Conservation (phyloP, 2,113 vertebrate genomes). For the Plectropomus leopardus region DNA sequence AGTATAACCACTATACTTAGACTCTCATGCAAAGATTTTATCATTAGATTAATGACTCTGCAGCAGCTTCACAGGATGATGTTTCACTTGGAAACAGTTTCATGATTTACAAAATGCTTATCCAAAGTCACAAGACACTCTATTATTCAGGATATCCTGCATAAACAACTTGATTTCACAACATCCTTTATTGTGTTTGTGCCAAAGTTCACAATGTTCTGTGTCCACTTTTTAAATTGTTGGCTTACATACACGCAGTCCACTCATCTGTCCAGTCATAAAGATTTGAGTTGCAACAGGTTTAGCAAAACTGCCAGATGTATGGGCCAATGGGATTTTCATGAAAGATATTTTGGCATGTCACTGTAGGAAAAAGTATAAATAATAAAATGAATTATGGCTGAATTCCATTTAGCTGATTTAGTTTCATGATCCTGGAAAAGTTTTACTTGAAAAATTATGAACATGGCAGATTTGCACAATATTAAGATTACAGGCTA, state of each 20-base stretch:
- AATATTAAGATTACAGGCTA: too few relatives aligned
- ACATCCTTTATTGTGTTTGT: constrained; percentile 34
- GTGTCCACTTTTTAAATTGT: background rate
- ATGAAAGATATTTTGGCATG: too few relatives aligned
- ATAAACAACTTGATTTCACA: constrained; percentile 29
- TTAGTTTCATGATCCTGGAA: too few relatives aligned
- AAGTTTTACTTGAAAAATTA: too few relatives aligned
- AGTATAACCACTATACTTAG: background rate
- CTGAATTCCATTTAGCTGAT: too few relatives aligned
- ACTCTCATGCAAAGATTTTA: rapidly evolving
- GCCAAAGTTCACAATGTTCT: background rate
- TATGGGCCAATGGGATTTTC: too few relatives aligned
- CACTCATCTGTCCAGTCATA: too few relatives aligned
- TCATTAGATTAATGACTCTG: background rate
- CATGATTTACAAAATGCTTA: background rate
- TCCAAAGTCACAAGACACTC: constrained; percentile 13
- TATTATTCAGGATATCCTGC: constrained; percentile 47
- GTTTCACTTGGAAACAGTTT: background rate
- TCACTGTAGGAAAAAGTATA: too few relatives aligned
- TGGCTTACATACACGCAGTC: background rate
- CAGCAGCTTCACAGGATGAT: background rate
- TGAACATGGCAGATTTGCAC: too few relatives aligned
- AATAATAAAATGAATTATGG: too few relatives aligned
- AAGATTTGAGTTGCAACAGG: too few relatives aligned
- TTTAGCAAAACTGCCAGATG: too few relatives aligned